phyloP scores from a whole-genome alignment of 2,888 invertebrate genomes.

The Melanostoma scalare region DNA sequence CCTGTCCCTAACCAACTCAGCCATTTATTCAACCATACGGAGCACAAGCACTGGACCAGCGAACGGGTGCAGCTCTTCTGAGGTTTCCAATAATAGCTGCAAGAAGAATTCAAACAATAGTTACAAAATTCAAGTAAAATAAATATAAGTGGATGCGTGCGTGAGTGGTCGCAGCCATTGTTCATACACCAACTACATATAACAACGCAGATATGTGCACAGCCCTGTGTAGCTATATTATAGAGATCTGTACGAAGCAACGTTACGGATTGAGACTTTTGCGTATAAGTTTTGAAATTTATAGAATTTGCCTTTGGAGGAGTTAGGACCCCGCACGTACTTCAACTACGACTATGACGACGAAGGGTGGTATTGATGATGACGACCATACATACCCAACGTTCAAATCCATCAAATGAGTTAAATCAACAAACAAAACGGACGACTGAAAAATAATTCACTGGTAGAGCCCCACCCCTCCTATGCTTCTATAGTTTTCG shows the following conservation, averaged over 20 bases:
- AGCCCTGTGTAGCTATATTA: background rate
- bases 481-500: background rate
- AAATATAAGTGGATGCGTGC: conserved; percentile 72
- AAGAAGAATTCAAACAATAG: conserved; percentile 73
- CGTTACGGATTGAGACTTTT: conserved; percentile 70
- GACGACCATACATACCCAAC: conserved; percentile 17
- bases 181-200: conserved; percentile 32
- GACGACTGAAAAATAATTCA: conserved; percentile 72
- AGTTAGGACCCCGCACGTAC: conserved; percentile 39
- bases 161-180: conserved; percentile 66
- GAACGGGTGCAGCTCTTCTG: conserved; percentile 66
- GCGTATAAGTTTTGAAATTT: conserved; percentile 73
- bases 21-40: conserved; percentile 66
- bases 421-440: conserved; percentile 72
- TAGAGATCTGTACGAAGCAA: conserved; percentile 29
- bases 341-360: conserved; percentile 3
- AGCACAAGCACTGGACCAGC: conserved; percentile 22
- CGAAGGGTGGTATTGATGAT: background rate
- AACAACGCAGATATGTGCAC: conserved; percentile 10
- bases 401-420: conserved; percentile 70
- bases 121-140: conserved; percentile 73
- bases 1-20: conserved; percentile 24
- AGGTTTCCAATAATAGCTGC: conserved; percentile 73
- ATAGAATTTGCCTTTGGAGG: conserved; percentile 70
- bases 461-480: conserved; percentile 46